A percentile compares a stretch with the other conserved stretches of the same genome.
Conservation (phyloP, 2,888 invertebrate species). For the Tetranychus piercei region DNA sequence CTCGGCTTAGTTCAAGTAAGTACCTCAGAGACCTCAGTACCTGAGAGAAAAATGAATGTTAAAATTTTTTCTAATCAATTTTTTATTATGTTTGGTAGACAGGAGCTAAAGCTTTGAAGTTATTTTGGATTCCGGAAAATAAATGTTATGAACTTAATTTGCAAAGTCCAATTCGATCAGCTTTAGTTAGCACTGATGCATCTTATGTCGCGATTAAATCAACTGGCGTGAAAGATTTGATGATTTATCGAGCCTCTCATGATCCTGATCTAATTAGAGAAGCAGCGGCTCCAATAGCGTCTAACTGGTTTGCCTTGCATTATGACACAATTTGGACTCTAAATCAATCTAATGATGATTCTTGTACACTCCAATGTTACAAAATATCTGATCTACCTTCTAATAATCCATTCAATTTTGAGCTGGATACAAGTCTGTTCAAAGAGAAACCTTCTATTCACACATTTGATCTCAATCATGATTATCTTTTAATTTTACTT, state of each 20-base stretch:
- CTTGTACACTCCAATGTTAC: slow-evolving; percentile 10
- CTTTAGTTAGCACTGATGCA: slow-evolving; percentile 11
- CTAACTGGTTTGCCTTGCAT: slow-evolving; percentile 36
- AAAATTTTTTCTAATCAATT: background rate
- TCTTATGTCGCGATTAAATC: slow-evolving; percentile 10
- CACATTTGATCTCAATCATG: slow-evolving; percentile 2
- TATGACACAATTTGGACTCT: slow-evolving; percentile 47
- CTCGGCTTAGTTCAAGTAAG: slow-evolving; percentile 31
- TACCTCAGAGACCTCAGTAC: background rate
- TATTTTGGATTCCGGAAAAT: slow-evolving; percentile 7
- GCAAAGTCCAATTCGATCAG: slow-evolving; percentile 11
- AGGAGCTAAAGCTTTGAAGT: slow-evolving; percentile 15
- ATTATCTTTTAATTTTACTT: slow-evolving; percentile 3
- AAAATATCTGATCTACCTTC: background rate
- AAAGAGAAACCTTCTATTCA: background rate
- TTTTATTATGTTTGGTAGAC: slow-evolving; percentile 3
- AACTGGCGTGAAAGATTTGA: slow-evolving; percentile 11
- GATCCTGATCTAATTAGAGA: slow-evolving; percentile 12
- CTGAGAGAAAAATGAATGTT: background rate
- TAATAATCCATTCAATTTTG: background rate
- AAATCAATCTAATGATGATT: slow-evolving; percentile 45
- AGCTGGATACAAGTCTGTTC: background rate
- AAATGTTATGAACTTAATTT: slow-evolving; percentile 11
- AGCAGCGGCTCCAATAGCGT: background rate
- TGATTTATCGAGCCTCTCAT: slow-evolving; percentile 10